These are phyloP conservation scores for Spilarctia lutea DNA, from an alignment of 2,888 invertebrate species.

Conservation along the genomic window DNA sequence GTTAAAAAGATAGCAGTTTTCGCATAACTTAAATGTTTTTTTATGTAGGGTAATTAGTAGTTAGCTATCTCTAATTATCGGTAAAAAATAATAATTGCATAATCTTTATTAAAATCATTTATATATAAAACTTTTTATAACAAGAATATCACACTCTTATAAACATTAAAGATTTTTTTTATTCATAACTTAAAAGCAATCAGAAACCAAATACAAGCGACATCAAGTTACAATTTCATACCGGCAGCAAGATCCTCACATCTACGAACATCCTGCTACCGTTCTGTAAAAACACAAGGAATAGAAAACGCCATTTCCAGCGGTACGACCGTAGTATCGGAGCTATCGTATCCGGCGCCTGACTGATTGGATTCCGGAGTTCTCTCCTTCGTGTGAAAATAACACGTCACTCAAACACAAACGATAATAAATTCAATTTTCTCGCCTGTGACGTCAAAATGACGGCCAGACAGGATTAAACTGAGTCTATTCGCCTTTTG, in stretches of 20 bases:
- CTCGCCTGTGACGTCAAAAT: slow-evolving; percentile 74
- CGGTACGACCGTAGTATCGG: slow-evolving; percentile 58
- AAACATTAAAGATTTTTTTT: neutral
- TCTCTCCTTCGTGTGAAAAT: slow-evolving; percentile 82
- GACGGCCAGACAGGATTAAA: slow-evolving; percentile 84
- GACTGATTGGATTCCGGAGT: slow-evolving; percentile 81
- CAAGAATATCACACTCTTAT: neutral
- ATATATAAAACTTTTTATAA: no score
- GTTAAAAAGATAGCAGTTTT: no score
- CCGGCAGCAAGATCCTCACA: neutral
- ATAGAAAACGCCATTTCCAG: slow-evolving; percentile 77
- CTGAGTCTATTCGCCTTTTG: slow-evolving; percentile 81
- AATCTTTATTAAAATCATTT: no score
- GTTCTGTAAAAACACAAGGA: slow-evolving; percentile 44
- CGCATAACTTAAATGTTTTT: no score
- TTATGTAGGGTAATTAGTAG: no score
- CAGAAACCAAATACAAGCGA: neutral
- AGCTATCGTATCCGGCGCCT: slow-evolving; percentile 70
- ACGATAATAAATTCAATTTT: slow-evolving; percentile 86
- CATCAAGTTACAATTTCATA: neutral
- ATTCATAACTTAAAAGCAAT: neutral
- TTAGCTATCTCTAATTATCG: no score
- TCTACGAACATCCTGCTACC: slow-evolving; percentile 32
- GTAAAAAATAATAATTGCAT: no score
- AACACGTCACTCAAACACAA: slow-evolving; percentile 86